Evolutionary conservation across 1,140 invertebrate species (phyloP).

Genomic region (Aricia agestis): DNA sequence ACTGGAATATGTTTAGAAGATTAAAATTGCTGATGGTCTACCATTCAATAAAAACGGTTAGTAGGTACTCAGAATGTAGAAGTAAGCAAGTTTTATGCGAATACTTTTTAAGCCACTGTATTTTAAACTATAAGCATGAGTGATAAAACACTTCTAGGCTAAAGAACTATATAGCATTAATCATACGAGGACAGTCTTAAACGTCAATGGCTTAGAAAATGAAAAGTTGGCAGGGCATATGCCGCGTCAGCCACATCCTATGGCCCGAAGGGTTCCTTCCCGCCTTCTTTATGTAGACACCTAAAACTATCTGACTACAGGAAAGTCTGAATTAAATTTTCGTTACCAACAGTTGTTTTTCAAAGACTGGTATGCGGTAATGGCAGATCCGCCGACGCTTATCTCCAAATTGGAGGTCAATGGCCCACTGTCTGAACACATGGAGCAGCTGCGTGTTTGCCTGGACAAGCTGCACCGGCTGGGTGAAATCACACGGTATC

Average conservation of each 20-base stretch:
- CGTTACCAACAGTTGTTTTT: conserved; percentile 39
- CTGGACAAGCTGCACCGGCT: conserved; percentile 52
- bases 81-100: no score
- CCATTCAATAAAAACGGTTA: conserved; percentile 58
- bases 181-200: no score
- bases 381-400: conserved; percentile 51
- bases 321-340: not conserved
- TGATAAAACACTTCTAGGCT: no score
- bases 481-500: conserved; percentile 36
- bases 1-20: conserved; percentile 47
- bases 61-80: conserved; percentile 10
- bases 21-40: conserved; percentile 56
- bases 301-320: not conserved
- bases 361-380: conserved; percentile 49
- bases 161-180: no score
- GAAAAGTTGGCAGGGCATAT: no score
- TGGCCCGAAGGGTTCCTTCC: no score
- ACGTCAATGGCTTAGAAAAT: no score
- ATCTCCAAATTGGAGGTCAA: conserved; percentile 50
- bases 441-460: conserved; percentile 57
- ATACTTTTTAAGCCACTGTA: no score
- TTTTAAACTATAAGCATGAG: no score
- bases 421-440: conserved; percentile 47
- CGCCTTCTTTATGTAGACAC: no score
- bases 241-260: no score